Evolutionary conservation across 1,140 invertebrate species (phyloP), one percentile per base, ranked within the genome.

Genomic region (Drosophila burlai): DNA sequence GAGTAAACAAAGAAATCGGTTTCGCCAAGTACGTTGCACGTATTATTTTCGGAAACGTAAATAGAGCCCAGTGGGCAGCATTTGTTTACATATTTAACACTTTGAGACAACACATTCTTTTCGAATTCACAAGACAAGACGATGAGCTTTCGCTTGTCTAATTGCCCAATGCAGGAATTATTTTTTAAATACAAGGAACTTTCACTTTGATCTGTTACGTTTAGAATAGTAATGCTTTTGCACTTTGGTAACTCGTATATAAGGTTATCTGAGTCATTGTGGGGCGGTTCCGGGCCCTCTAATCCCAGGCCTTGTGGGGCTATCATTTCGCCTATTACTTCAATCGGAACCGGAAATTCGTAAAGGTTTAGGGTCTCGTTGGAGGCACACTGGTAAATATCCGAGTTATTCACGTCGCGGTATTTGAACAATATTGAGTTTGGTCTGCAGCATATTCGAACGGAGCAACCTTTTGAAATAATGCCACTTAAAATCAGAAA

Each of bases 11-110:
- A 55, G 31, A 68, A 71, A 68, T 71, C 67, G 64, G 18, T 47
- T 71, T 55, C 49, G 24, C 63, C 67, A 55, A 68, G 47, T 18
- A 24, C 34, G 16, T 3, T 68, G 67, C 67, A 71, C 38, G 67
- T 68, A 71, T 71, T 71, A 71, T 71, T 71, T 71, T 71, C 64
- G 67, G 64, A 71, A 71, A 68, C 67, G 65, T 71, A 71, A 71
- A 71, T 66, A 71, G 65, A 71, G 43, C 67, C 67, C 49, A 55
- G 67, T 68, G 67, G 67, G 67, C 67, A 71, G 40, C 67, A 71
- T 42, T 71, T 71, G 67, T 71, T 68, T 71, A 71, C 67, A 71
- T 55, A 55, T 68, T 49, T 43, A 46, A 71, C 64, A 71, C 42
- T 71, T 71, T 71, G 67, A 71, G 63, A 46, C 67, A 66, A 66